A percentile compares a stretch with the other conserved stretches of the same genome.
Conservation (phyloP, 2,797 vertebrate genomes). For the Ptychobarbus kaznakovi region DNA sequence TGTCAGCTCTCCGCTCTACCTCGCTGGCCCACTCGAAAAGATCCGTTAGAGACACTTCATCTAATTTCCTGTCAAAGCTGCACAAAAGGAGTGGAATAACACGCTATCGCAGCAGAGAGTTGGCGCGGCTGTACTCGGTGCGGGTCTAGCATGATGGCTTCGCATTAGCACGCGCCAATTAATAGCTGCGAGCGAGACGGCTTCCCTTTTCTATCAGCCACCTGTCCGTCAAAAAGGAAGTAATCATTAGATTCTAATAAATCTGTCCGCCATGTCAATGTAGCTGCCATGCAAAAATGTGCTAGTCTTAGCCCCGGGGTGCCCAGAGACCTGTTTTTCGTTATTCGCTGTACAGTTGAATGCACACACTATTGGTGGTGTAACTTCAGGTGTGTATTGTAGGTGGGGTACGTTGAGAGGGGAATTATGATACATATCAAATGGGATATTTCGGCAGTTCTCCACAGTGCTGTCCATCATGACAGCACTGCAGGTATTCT, state of each 20-base stretch:
- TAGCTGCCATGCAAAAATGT: slow-evolving; percentile 84
- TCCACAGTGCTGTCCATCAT: slow-evolving; percentile 76
- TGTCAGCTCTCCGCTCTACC: slow-evolving; percentile 45
- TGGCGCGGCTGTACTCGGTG: slow-evolving; percentile 45
- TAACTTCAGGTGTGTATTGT: slow-evolving; percentile 73
- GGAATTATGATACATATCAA: slow-evolving; percentile 67
- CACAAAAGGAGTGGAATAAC: slow-evolving; percentile 60
- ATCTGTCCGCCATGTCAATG: slow-evolving; percentile 70
- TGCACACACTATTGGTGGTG: slow-evolving; percentile 65
- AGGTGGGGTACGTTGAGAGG: slow-evolving; percentile 54
- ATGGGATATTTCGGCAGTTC: slow-evolving; percentile 71
- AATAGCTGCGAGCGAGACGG: slow-evolving; percentile 71
- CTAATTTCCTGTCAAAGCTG: slow-evolving; percentile 58
- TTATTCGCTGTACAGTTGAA: slow-evolving; percentile 54
- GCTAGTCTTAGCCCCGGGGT: slow-evolving; percentile 63
- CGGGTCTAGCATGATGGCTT: slow-evolving; percentile 30
- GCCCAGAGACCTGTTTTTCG: slow-evolving; percentile 57
- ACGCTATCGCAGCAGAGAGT: slow-evolving; percentile 15
- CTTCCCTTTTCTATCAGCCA: slow-evolving; percentile 70
- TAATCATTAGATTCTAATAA: slow-evolving; percentile 81
- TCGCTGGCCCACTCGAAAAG: slow-evolving; percentile 51
- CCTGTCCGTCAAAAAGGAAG: slow-evolving; percentile 73
- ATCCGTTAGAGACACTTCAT: slow-evolving; percentile 55
- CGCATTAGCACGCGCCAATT: slow-evolving; percentile 64
- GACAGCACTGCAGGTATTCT: slow-evolving; percentile 52